phyloP scores from a whole-genome alignment of 2,113 vertebrate species.

The Odocoileus hemionus region DNA sequence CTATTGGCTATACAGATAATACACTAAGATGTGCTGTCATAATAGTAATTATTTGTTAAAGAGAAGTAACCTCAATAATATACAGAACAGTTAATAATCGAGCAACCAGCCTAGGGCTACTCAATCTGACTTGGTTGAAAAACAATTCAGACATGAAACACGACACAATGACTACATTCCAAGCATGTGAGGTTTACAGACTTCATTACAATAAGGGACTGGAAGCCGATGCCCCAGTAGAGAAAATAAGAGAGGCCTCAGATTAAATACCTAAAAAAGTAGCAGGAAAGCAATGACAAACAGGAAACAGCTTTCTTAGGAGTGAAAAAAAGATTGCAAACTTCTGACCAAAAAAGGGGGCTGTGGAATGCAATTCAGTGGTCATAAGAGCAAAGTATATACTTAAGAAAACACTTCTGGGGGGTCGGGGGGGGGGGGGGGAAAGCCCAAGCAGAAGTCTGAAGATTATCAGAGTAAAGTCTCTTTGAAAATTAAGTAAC shows the following conservation, averaged over 20 bases:
- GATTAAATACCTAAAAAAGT: slow-evolving; percentile 21
- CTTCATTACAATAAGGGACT: neutral
- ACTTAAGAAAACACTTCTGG: neutral
- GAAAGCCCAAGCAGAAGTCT: neutral
- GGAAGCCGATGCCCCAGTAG: neutral
- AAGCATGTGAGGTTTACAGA: neutral
- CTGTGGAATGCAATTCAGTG: neutral
- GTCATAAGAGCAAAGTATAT: neutral
- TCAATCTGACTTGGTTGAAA: neutral
- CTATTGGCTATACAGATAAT: neutral
- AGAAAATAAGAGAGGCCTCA: neutral
- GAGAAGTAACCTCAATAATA: neutral
- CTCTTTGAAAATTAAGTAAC: slow-evolving; percentile 11
- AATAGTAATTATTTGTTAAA: slow-evolving; percentile 38
- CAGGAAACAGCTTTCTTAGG: neutral
- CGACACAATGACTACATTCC: slow-evolving; percentile 8
- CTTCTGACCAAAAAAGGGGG: neutral
- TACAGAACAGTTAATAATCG: slow-evolving; percentile 16
- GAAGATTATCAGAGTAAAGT: neutral
- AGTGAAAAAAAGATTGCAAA: neutral
- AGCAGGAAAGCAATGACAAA: neutral
- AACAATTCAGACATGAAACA: slow-evolving; percentile 37
- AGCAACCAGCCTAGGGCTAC: neutral
- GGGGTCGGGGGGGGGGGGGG: accelerated
- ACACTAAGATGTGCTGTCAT: neutral